A percentile compares a stretch with the other conserved stretches of the same genome.
These are phyloP conservation scores for Channa maculata DNA, from an alignment of 2,113 vertebrate genomes.

Conservation along the genomic window DNA sequence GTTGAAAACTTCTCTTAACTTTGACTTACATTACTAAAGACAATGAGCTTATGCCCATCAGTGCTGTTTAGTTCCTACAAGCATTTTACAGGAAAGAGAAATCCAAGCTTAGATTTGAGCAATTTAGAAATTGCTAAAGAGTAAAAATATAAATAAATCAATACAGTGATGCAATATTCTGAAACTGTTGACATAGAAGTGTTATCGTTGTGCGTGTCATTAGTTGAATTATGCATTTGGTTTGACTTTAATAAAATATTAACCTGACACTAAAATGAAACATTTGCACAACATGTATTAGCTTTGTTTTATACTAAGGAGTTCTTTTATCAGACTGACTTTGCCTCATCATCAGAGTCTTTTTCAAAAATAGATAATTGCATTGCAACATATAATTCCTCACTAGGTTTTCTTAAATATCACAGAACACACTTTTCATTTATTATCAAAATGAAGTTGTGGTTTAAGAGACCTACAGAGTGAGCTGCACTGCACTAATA, in stretches of 20 bases:
- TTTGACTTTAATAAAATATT: conserved; percentile 26
- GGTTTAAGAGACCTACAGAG: background rate
- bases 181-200: conserved; percentile 30
- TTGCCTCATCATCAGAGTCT: background rate
- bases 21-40: background rate
- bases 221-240: conserved; percentile 27
- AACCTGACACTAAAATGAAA: background rate
- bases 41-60: background rate
- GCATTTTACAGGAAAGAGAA: background rate
- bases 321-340: background rate
- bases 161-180: conserved; percentile 42
- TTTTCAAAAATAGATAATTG: background rate
- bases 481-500: background rate
- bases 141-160: conserved; percentile 13
- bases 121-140: background rate
- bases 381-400: background rate
- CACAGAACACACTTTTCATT: too few relatives aligned
- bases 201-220: background rate
- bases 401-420: background rate
- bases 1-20: background rate
- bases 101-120: background rate
- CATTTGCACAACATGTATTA: background rate
- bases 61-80: background rate
- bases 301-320: background rate
- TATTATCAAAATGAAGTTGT: background rate